Conservation (phyloP, 2,797 vertebrate species). For the Serranus cabrilla region DNA sequence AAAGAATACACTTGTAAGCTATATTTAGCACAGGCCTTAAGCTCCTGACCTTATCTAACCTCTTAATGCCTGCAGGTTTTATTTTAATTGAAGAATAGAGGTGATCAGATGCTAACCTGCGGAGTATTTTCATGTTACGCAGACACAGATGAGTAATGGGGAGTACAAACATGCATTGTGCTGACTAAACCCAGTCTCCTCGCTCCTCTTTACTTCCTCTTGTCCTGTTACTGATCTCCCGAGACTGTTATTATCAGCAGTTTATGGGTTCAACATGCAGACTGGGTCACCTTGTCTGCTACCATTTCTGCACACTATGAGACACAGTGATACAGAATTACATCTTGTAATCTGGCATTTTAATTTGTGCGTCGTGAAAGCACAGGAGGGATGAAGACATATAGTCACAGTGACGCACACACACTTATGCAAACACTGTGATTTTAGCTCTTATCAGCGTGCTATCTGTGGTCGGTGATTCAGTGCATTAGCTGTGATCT, state of each 20-base stretch:
- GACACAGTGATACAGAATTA: conserved; percentile 4
- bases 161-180: conserved; percentile 10
- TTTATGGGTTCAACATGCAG: conserved; percentile 31
- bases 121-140: conserved; percentile 18
- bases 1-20: not conserved
- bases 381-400: conserved; percentile 13
- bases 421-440: conserved; percentile 40
- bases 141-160: conserved; percentile 38
- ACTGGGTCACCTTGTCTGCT: conserved; percentile 22
- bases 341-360: conserved; percentile 32
- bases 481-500: conserved; percentile 71
- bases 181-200: conserved; percentile 22
- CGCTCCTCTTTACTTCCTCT: conserved; percentile 3
- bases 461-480: conserved; percentile 60
- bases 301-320: conserved; percentile 8
- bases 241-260: conserved; percentile 35
- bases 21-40: not conserved
- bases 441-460: conserved; percentile 65
- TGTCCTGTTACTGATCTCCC: not conserved
- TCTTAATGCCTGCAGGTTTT: not conserved
- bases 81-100: not conserved
- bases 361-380: conserved; percentile 17
- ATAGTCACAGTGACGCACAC: conserved; percentile 4
- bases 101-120: conserved; percentile 22
- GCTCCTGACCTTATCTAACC: not conserved